Evolutionary conservation across 2,113 vertebrate species (phyloP), one percentile per base, ranked within the genome.

Genomic region (Onychostoma macrolepis): DNA sequence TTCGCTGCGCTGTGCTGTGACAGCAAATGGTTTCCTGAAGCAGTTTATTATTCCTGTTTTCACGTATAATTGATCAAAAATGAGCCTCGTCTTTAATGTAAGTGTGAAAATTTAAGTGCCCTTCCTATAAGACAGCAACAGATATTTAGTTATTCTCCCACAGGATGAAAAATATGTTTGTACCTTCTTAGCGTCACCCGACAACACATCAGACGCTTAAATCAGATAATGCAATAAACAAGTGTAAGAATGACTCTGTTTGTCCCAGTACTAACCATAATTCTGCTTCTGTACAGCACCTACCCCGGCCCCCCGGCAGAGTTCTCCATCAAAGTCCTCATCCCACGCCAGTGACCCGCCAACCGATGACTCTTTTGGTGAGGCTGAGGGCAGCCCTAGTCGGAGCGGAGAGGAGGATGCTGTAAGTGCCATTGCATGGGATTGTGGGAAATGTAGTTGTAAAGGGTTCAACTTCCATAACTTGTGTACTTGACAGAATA

Each of bases 311-410:
- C 97, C 97, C 80, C 95, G 97, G 92, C 96, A 98, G 95, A 97
- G 97, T 91, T 97, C 97, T 88, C 97, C 98, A 69, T 98, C 97
- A 36, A 99, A 98, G 94, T 99, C 98, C 86, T 98, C 97, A 28
- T 99, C 97, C 76, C 97, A 98, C 2, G 95, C 97, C 91, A 99
- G 97, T 71, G 98, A 99, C 92, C 96, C 95, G 45, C 94, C 94
- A 28, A 95, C 97, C 13, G 97, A 99, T 0, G 98, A 99, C 93
- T 97, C 98, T 65, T 99, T 98, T 1, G 97, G 98, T 89, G 98
- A 99, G 91, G 97, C 96, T 0, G 97, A 98, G 92, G 97, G 97
- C 94, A 99, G 97, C 91, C 98, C 97, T 38, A 98, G 96, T 93
- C 98, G 97, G 94, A 99, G 96, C 28, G 97, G 97, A 94, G 98